A percentile compares a stretch with the other conserved stretches of the same genome.
Conservation (phyloP, 2,888 invertebrate genomes). For the Orthonevra nobilis region DNA sequence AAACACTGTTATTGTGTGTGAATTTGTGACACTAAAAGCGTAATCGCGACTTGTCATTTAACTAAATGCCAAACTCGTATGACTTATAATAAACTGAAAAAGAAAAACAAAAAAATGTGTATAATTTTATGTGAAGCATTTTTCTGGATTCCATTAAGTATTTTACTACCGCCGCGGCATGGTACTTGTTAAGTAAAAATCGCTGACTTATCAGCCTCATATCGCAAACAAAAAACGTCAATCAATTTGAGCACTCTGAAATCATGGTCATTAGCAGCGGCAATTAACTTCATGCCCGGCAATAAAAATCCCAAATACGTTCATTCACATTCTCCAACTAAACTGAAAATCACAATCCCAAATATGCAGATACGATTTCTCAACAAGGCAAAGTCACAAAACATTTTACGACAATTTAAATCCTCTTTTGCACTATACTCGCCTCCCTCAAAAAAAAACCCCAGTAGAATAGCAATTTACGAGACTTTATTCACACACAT, state of each 20-base stretch:
- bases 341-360: conserved; percentile 5
- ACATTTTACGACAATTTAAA: conserved; percentile 47
- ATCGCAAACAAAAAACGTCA: conserved; percentile 6
- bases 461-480: background rate
- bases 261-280: conserved; percentile 23
- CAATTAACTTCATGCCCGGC: conserved; percentile 29
- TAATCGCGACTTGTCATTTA: no score
- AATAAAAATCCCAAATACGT: conserved; percentile 17
- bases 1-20: no score
- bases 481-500: conserved; percentile 2
- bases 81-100: no score
- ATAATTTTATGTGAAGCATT: no score
- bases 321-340: background rate
- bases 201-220: conserved; percentile 8
- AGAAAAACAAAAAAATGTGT: no score
- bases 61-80: no score
- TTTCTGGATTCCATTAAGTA: no score
- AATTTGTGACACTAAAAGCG: no score
- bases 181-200: conserved; percentile 1
- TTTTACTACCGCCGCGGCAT: no score
- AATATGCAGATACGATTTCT: conserved; percentile 28
- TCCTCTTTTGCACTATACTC: conserved; percentile 20
- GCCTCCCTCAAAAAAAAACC: background rate
- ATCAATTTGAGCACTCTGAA: conserved; percentile 1
- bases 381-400: conserved; percentile 11